Evolutionary conservation across 2,888 invertebrate genomes (phyloP).

Genomic region (Chelonus formosanus): DNA sequence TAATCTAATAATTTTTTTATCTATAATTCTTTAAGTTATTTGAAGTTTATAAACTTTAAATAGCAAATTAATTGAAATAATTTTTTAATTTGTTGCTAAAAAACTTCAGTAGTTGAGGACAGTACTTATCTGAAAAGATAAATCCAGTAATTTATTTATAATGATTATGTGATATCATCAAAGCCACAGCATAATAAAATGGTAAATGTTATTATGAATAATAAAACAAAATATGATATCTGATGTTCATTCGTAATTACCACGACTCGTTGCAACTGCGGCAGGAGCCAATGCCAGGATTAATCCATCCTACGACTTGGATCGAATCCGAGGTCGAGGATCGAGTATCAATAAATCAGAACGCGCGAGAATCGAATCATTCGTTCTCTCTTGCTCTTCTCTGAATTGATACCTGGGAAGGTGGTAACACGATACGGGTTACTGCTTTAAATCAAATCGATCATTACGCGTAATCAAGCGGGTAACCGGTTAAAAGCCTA

Average conservation of each 20-base stretch:
- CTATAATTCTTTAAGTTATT: not conserved
- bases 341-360: conserved; percentile 46
- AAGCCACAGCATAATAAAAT: not conserved
- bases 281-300: conserved; percentile 26
- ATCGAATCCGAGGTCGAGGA: conserved; percentile 32
- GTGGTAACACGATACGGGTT: conserved; percentile 54
- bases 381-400: conserved; percentile 17
- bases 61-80: no score
- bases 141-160: no score
- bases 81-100: no score
- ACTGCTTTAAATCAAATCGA: conserved; percentile 58
- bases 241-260: conserved; percentile 18
- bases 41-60: not conserved
- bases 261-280: conserved; percentile 20
- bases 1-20: not conserved
- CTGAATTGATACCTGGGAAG: conserved; percentile 41
- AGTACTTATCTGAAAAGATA: no score
- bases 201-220: not conserved
- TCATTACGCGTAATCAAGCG: conserved; percentile 62
- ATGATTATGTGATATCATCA: not conserved
- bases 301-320: conserved; percentile 25
- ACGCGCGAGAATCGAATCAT: conserved; percentile 27
- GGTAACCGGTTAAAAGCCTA: conserved; percentile 50
- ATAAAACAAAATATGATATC: conserved; percentile 7
- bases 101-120: no score